Percentiles rank a stretch among this genome's conserved stretches.
Evolutionary conservation across 2,888 invertebrate genomes (phyloP).

Genomic region (Caenorhabditis uteleia): DNA sequence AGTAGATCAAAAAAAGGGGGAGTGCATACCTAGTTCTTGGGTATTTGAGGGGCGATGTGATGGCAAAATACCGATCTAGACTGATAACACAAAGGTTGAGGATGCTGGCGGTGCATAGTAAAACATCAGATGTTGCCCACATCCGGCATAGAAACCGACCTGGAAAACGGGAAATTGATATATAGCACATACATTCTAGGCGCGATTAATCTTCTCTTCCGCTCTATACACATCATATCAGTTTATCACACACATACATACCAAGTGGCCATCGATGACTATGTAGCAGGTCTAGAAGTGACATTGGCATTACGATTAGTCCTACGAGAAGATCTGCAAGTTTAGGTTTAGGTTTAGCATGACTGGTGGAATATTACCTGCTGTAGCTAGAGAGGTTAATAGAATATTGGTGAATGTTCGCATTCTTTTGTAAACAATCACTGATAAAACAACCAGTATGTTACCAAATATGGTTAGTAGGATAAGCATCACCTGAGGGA

Average conservation of each 20-base stretch:
- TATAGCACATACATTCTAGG: slow-evolving; percentile 3
- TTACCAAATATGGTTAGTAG: slow-evolving; percentile 69
- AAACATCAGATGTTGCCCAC: slow-evolving; percentile 69
- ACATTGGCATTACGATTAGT: slow-evolving; percentile 70
- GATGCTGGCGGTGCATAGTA: slow-evolving; percentile 69
- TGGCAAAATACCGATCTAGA: slow-evolving; percentile 71
- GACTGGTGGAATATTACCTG: slow-evolving; percentile 59
- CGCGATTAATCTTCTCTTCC: too few species aligned
- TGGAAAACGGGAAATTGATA: slow-evolving; percentile 11
- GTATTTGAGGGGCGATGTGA: slow-evolving; percentile 70
- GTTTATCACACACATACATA: too few species aligned
- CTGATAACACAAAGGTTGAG: slow-evolving; percentile 69
- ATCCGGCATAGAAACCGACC: slow-evolving; percentile 56
- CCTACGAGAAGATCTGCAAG: slow-evolving; percentile 69
- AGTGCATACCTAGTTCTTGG: slow-evolving; percentile 67
- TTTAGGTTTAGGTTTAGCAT: neutral
- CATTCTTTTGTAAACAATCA: slow-evolving; percentile 70
- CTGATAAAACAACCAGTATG: slow-evolving; percentile 70
- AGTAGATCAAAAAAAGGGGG: too few species aligned
- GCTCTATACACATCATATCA: too few species aligned
- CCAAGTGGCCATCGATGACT: slow-evolving; percentile 68
- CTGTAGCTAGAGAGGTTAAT: slow-evolving; percentile 70
- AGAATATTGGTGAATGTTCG: slow-evolving; percentile 71
- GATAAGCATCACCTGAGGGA: slow-evolving; percentile 65
- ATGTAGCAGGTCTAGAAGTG: slow-evolving; percentile 69